Conservation (phyloP, 2,797 vertebrate species). For the Mus spretus region DNA sequence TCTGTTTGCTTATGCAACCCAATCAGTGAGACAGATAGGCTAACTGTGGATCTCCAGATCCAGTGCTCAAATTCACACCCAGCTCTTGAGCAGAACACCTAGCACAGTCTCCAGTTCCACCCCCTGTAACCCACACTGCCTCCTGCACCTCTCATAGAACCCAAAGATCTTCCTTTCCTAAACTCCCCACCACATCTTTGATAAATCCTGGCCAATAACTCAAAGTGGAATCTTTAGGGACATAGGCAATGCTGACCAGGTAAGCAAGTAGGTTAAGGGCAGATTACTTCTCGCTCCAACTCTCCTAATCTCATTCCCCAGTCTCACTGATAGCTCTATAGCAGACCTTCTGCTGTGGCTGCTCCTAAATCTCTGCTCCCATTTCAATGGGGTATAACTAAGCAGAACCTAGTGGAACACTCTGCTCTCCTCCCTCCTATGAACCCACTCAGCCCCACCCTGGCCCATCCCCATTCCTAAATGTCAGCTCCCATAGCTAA, state of each 20-base stretch:
- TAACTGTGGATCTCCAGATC: background rate
- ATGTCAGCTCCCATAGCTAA: too few species aligned
- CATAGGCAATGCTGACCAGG: background rate
- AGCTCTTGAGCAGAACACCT: background rate
- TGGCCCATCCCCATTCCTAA: background rate
- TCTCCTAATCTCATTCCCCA: too few species aligned
- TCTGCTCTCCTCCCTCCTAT: background rate
- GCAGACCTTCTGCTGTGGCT: background rate
- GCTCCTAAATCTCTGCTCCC: background rate
- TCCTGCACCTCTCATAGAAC: background rate
- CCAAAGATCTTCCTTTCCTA: background rate
- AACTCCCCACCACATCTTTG: too few species aligned
- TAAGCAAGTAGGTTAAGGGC: background rate
- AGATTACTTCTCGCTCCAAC: background rate
- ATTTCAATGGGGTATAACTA: background rate
- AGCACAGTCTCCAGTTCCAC: background rate
- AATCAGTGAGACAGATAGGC: background rate
- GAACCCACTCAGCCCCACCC: background rate
- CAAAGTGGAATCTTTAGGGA: background rate
- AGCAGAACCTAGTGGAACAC: background rate
- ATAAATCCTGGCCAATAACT: background rate
- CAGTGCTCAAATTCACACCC: background rate
- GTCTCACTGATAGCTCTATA: background rate
- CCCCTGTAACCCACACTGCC: background rate
- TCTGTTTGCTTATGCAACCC: background rate